These are phyloP conservation scores for Melinaea marsaeus DNA, from an alignment of 2,888 invertebrate species.

Conservation along the genomic window DNA sequence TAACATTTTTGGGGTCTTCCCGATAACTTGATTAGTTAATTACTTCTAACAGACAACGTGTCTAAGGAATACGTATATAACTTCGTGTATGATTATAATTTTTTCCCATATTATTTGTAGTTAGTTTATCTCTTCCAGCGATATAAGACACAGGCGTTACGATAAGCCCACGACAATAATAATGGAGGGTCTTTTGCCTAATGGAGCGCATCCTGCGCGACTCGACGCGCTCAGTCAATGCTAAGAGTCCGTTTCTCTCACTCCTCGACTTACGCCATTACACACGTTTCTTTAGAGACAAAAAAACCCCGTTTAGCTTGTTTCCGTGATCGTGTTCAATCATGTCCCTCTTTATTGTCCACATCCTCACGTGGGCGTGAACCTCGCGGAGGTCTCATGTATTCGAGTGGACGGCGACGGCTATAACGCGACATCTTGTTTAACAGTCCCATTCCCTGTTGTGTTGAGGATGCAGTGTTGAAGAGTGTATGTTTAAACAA, in stretches of 20 bases:
- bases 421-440: slow-evolving; percentile 39
- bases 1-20: too few relatives aligned
- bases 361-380: slow-evolving; percentile 59
- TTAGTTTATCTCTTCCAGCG: slow-evolving; percentile 53
- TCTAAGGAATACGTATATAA: too few relatives aligned
- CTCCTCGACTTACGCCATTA: slow-evolving; percentile 39
- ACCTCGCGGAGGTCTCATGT: slow-evolving; percentile 42
- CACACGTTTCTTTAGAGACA: slow-evolving; percentile 32
- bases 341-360: slow-evolving; percentile 39
- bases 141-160: slow-evolving; percentile 64
- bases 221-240: slow-evolving; percentile 70
- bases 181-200: slow-evolving; percentile 72
- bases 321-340: slow-evolving; percentile 37
- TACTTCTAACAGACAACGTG: too few relatives aligned
- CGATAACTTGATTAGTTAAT: too few relatives aligned
- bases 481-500: slow-evolving; percentile 40
- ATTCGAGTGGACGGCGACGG: slow-evolving; percentile 46
- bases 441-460: slow-evolving; percentile 21
- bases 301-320: slow-evolving; percentile 31
- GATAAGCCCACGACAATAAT: slow-evolving; percentile 75
- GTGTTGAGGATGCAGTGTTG: slow-evolving; percentile 62
- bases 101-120: slow-evolving; percentile 15
- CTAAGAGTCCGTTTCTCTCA: slow-evolving; percentile 59
- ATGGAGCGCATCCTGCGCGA: slow-evolving; percentile 70
- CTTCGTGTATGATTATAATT: too few relatives aligned